Conservation (phyloP, 2,797 vertebrate genomes). For the Tenualosa thibaudeaui region DNA sequence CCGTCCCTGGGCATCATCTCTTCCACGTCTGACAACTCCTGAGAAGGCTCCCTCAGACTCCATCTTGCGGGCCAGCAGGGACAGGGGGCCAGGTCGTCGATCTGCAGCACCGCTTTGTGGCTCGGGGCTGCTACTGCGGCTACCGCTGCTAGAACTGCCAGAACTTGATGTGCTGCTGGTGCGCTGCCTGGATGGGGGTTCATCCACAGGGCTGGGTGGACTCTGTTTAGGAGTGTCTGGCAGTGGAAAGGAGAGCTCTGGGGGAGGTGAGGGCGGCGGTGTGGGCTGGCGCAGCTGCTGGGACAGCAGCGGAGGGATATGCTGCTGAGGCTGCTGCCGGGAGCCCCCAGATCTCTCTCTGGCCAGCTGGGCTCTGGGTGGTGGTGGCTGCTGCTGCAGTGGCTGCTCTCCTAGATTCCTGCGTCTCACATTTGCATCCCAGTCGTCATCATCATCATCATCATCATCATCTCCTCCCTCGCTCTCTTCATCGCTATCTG, state of each 20-base stretch:
- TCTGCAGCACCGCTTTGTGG: conserved; percentile 77
- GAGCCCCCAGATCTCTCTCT: conserved; percentile 73
- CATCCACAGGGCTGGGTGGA: conserved; percentile 73
- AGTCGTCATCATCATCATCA: conserved; percentile 65
- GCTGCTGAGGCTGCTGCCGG: conserved; percentile 72
- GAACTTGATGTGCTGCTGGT: conserved; percentile 77
- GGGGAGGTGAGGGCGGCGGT: conserved; percentile 76
- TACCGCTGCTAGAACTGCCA: conserved; percentile 77
- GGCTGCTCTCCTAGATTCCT: conserved; percentile 62
- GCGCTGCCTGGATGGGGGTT: conserved; percentile 65
- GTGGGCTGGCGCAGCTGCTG: conserved; percentile 75
- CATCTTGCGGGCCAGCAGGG: conserved; percentile 77
- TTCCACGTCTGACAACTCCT: conserved; percentile 66
- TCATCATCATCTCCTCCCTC: conserved; percentile 68
- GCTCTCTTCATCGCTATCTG: conserved; percentile 73
- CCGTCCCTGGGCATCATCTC: conserved; percentile 58
- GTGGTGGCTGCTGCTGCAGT: not conserved
- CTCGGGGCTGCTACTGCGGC: conserved; percentile 81
- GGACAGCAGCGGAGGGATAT: conserved; percentile 73
- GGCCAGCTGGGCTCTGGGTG: conserved; percentile 59
- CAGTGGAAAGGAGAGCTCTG: conserved; percentile 76
- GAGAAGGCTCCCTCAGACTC: conserved; percentile 76
- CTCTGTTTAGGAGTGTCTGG: conserved; percentile 82
- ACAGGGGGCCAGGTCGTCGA: conserved; percentile 75
- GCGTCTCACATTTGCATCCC: conserved; percentile 63